Evolutionary conservation across 2,113 vertebrate species (phyloP).

Genomic region (Microtus ochrogaster): DNA sequence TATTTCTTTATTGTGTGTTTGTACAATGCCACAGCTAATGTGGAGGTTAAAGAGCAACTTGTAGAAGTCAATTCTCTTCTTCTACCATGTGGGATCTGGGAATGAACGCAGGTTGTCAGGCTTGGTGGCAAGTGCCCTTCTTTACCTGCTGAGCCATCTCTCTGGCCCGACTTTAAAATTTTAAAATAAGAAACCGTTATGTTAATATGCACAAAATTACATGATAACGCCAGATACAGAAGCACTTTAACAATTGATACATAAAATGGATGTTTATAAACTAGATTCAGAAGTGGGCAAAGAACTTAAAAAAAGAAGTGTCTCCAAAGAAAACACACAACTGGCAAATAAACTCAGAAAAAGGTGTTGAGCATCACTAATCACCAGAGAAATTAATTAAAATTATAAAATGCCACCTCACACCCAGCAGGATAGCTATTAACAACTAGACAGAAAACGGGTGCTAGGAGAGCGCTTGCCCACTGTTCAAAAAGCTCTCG

Average conservation of each 20-base stretch:
- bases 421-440: background rate
- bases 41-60: background rate
- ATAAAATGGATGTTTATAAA: background rate
- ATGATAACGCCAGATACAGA: background rate
- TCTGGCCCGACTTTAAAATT: background rate
- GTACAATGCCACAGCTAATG: background rate
- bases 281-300: background rate
- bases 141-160: background rate
- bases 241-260: background rate
- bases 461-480: background rate
- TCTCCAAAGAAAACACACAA: constrained; percentile 31
- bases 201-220: background rate
- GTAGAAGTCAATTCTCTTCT: background rate
- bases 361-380: background rate
- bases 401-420: background rate
- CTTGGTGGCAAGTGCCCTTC: background rate
- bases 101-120: background rate
- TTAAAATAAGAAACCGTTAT: background rate
- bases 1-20: background rate
- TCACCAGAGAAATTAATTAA: background rate
- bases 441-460: no score
- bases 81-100: background rate
- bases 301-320: background rate
- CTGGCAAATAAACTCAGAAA: background rate
- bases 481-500: background rate